These are phyloP conservation scores for Yasuhikotakia modesta DNA, from an alignment of 2,797 vertebrate species.

Conservation along the genomic window DNA sequence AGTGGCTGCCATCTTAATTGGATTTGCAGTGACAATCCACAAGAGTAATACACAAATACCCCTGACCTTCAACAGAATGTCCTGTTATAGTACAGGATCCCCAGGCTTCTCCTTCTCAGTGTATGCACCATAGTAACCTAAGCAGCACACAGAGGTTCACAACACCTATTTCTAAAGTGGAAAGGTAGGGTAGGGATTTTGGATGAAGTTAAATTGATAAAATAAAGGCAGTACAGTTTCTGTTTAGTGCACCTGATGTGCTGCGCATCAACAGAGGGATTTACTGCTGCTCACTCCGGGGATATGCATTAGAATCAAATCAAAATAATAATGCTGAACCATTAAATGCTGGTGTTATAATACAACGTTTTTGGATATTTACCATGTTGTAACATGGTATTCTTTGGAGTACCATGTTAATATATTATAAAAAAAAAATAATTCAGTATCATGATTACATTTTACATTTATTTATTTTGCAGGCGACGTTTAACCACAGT, in stretches of 20 bases:
- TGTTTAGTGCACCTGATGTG: not conserved
- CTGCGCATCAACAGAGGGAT: conserved; percentile 6
- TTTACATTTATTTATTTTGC: no score
- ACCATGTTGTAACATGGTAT: no score
- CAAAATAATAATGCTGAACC: not conserved
- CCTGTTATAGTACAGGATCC: conserved; percentile 37
- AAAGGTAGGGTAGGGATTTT: not conserved
- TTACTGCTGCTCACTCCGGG: not conserved
- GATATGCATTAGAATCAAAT: not conserved
- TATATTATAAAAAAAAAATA: no score
- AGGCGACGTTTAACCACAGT: no score
- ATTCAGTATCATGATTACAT: no score
- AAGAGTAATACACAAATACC: conserved; percentile 55
- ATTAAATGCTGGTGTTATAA: not conserved
- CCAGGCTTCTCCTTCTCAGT: conserved; percentile 12
- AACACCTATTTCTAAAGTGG: conserved; percentile 2
- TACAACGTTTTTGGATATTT: not conserved
- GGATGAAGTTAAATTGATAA: not conserved
- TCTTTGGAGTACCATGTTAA: no score
- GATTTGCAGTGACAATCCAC: conserved; percentile 55
- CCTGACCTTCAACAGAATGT: conserved; percentile 51
- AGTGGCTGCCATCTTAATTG: conserved; percentile 48
- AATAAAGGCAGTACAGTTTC: not conserved
- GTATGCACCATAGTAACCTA: conserved; percentile 41
- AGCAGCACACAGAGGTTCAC: not conserved